Evolutionary conservation across 2,888 invertebrate genomes (phyloP).

Genomic region (Caenorhabditis parvicauda): DNA sequence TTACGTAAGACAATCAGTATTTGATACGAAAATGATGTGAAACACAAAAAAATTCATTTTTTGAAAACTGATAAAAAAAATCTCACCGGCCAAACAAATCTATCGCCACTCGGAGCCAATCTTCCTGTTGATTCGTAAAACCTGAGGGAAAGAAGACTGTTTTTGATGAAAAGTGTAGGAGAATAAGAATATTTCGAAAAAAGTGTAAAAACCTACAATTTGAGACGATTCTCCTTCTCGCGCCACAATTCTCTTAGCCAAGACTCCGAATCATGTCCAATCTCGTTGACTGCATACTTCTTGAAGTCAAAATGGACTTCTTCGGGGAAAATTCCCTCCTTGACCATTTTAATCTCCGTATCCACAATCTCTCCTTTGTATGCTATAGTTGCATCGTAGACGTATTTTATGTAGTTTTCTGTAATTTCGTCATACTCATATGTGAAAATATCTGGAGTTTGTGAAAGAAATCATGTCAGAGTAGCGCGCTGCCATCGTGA

Average conservation of each 20-base stretch:
- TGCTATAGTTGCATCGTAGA: constrained; percentile 84
- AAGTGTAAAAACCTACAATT: constrained; percentile 12
- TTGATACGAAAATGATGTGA: background rate
- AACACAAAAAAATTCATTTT: background rate
- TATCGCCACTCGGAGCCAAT: constrained; percentile 29
- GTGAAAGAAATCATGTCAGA: too few relatives aligned
- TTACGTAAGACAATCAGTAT: background rate
- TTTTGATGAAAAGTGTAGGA: background rate
- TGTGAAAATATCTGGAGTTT: too few relatives aligned
- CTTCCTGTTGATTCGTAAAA: constrained; percentile 18
- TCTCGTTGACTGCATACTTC: constrained; percentile 20
- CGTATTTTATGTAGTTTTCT: constrained; percentile 73
- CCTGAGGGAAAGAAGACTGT: background rate
- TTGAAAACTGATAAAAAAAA: background rate
- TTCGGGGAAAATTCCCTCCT: constrained; percentile 73
- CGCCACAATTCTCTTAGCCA: constrained; percentile 64
- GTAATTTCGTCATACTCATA: too few relatives aligned
- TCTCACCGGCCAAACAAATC: constrained; percentile 36
- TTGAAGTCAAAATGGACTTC: constrained; percentile 56
- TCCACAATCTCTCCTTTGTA: constrained; percentile 75
- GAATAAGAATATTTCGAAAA: background rate
- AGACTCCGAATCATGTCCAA: constrained; percentile 34
- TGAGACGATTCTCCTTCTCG: constrained; percentile 63
- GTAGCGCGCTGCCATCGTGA: too few relatives aligned
- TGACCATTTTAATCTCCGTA: constrained; percentile 74